A percentile compares a stretch with the other conserved stretches of the same genome.
Evolutionary conservation across 2,888 invertebrate species (phyloP).

Genomic region (Julus scandinavius): DNA sequence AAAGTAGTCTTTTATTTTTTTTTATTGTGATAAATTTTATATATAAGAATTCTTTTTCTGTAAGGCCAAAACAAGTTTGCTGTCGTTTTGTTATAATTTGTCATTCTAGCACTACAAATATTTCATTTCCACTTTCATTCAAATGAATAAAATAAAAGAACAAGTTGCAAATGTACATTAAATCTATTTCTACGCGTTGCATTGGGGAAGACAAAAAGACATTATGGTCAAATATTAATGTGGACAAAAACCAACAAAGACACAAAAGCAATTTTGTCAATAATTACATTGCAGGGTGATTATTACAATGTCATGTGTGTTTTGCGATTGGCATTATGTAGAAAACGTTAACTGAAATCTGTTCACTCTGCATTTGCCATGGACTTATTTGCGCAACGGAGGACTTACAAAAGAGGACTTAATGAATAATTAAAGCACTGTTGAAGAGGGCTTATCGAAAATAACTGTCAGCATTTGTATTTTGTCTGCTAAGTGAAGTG

Average conservation of each 20-base stretch:
- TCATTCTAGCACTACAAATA: no score
- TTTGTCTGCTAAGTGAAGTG: not conserved
- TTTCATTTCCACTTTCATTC: no score
- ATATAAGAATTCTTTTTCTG: no score
- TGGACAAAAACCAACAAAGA: not conserved
- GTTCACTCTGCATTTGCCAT: not conserved
- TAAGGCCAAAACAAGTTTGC: no score
- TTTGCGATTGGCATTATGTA: not conserved
- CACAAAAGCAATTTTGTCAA: not conserved
- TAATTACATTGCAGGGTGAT: not conserved
- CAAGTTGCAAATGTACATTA: no score
- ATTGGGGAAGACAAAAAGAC: not conserved
- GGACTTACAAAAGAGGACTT: not conserved
- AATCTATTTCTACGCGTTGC: no score
- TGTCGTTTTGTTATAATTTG: no score
- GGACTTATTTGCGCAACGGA: not conserved
- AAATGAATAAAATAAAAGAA: no score
- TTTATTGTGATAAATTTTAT: not conserved
- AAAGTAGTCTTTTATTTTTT: not conserved
- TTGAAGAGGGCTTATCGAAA: constrained; percentile 16
- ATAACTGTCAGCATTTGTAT: constrained; percentile 9
- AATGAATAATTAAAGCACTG: not conserved
- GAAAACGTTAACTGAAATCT: not conserved
- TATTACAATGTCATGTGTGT: not conserved
- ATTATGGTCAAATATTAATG: not conserved